phyloP scores from a whole-genome alignment of 2,113 vertebrate genomes.

The Polypterus bichir region DNA sequence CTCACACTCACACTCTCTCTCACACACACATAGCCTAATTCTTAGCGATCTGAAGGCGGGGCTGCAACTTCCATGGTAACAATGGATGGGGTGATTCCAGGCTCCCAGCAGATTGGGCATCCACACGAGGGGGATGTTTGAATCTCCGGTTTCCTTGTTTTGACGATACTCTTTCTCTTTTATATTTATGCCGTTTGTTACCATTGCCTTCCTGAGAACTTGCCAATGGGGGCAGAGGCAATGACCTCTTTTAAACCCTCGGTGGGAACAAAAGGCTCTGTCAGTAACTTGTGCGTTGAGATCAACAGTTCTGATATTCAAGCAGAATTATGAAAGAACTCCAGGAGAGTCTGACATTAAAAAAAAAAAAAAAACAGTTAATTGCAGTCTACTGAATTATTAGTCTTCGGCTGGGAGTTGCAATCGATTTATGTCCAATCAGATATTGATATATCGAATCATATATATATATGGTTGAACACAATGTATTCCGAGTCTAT shows the following conservation, averaged over 20 bases:
- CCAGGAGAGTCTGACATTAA: conserved; percentile 21
- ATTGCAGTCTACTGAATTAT: too few species aligned
- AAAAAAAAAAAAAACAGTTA: too few species aligned
- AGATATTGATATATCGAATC: too few species aligned
- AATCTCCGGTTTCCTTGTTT: conserved; percentile 6
- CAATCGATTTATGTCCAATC: too few species aligned
- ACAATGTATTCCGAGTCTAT: too few species aligned
- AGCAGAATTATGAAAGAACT: conserved; percentile 13
- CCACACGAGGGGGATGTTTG: conserved; percentile 21
- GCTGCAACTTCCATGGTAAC: conserved; percentile 46
- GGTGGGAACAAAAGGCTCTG: conserved; percentile 28
- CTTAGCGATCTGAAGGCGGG: conserved; percentile 39
- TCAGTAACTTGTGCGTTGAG: conserved; percentile 20
- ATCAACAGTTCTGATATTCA: conserved; percentile 4
- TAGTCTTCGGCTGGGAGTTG: too few species aligned
- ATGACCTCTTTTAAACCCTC: conserved; percentile 44
- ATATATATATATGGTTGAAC: too few species aligned
- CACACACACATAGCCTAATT: conserved; percentile 41
- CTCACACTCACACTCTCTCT: neutral
- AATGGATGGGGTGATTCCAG: conserved; percentile 42
- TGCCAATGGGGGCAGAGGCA: conserved; percentile 33
- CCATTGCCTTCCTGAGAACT: conserved; percentile 19
- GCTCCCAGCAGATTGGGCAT: conserved; percentile 48
- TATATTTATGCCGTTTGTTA: neutral
- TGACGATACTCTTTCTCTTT: conserved; percentile 1